Conservation (phyloP, 1,140 invertebrate genomes). For the Drosophila asahinai region DNA sequence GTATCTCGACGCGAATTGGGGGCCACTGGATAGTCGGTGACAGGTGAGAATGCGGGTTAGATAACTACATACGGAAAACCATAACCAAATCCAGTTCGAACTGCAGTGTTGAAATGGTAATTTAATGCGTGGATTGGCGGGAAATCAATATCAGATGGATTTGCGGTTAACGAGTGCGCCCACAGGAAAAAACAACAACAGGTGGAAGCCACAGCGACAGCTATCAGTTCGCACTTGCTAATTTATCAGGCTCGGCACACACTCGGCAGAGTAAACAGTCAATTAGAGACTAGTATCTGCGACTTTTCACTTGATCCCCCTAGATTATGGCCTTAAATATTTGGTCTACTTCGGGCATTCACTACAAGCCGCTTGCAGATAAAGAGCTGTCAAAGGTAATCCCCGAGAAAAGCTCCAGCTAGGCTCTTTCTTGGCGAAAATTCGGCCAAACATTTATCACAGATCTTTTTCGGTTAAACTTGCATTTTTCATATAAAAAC, state of each 20-base stretch:
- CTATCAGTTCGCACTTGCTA: conserved; percentile 31
- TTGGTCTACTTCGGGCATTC: background rate
- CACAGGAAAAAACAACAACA: conserved; percentile 23
- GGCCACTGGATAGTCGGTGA: conserved; percentile 24
- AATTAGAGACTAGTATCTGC: background rate
- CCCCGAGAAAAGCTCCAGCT: background rate
- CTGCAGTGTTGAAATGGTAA: conserved; percentile 49
- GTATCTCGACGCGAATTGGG: conserved; percentile 6
- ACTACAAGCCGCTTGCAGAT: background rate
- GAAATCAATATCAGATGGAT: conserved; percentile 43
- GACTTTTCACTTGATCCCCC: conserved; percentile 5
- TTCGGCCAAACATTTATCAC: conserved; percentile 25
- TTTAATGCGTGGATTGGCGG: conserved; percentile 45
- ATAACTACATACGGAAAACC: conserved; percentile 5
- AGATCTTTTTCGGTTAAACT: conserved; percentile 36
- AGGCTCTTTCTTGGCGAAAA: conserved; percentile 1
- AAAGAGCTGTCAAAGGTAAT: conserved; percentile 17
- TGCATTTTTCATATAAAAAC: conserved; percentile 51
- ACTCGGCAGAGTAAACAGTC: conserved; percentile 11
- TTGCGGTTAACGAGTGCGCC: conserved; percentile 38
- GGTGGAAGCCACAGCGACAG: conserved; percentile 14
- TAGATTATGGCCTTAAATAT: conserved; percentile 1
- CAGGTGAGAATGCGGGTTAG: conserved; percentile 31
- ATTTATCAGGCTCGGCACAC: conserved; percentile 26
- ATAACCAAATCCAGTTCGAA: conserved; percentile 28